These are phyloP conservation scores for Graptemys geographica DNA, from an alignment of 2,797 vertebrate genomes.

Conservation along the genomic window DNA sequence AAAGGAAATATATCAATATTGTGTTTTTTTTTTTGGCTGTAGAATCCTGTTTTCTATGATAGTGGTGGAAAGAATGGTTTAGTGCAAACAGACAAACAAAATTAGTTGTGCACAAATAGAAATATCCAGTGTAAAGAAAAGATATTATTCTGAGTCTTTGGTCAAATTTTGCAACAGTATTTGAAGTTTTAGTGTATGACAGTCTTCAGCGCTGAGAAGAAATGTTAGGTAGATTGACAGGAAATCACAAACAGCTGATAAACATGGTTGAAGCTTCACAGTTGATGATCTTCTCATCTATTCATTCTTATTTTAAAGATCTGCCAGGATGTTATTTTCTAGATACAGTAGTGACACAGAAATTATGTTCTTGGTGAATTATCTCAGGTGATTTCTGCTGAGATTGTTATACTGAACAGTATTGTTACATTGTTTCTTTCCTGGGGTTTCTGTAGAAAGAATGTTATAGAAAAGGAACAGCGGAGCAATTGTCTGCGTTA, in stretches of 20 bases:
- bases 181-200: neutral
- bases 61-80: slow-evolving; percentile 32
- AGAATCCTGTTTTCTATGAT: slow-evolving; percentile 44
- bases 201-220: neutral
- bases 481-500: slow-evolving; percentile 10
- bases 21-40: slow-evolving; percentile 57
- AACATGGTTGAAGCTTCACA: neutral
- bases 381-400: neutral
- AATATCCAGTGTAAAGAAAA: neutral
- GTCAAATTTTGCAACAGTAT: neutral
- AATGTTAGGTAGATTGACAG: neutral
- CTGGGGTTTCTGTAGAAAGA: neutral
- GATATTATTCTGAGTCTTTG: slow-evolving; percentile 12
- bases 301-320: neutral
- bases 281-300: neutral
- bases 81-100: slow-evolving; percentile 23
- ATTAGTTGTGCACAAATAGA: neutral
- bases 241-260: neutral
- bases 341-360: neutral
- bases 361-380: neutral
- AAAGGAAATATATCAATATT: slow-evolving; percentile 70
- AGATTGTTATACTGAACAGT: slow-evolving; percentile 14
- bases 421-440: neutral
- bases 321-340: neutral
- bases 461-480: neutral